Conservation (phyloP, 64 coral and sea anemone species). For the Anthopleura sola region DNA sequence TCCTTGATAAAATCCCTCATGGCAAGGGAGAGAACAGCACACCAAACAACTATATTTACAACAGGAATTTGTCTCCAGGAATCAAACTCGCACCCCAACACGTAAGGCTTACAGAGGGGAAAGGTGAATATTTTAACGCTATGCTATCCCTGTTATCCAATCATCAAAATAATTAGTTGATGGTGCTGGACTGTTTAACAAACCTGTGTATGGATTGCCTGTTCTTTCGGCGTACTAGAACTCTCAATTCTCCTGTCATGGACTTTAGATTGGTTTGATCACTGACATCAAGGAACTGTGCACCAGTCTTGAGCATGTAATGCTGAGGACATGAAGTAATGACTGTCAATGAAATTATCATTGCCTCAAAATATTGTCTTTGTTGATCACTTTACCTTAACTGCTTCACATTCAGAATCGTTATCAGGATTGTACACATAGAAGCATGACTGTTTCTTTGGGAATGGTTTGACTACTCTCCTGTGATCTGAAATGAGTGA, state of each 20-base stretch:
- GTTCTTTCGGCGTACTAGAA: conserved; percentile 44
- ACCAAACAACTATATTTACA: too few species aligned
- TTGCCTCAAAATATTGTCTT: too few species aligned
- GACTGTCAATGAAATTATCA: background rate
- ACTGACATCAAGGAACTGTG: conserved; percentile 29
- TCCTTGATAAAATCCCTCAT: too few species aligned
- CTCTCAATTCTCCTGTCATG: conserved; percentile 20
- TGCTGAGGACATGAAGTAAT: background rate
- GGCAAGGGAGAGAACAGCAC: too few species aligned
- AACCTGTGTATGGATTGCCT: conserved; percentile 45
- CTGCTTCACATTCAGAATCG: conserved; percentile 48
- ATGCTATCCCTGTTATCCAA: too few species aligned
- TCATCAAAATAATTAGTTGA: background rate
- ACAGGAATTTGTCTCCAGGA: too few species aligned
- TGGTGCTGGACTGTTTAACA: background rate
- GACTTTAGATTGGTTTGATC: background rate
- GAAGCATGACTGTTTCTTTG: conserved; percentile 24
- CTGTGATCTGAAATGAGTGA: background rate
- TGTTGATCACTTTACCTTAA: conserved; percentile 32
- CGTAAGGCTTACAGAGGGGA: too few species aligned
- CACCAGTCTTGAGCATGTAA: conserved; percentile 55
- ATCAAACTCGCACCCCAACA: too few species aligned
- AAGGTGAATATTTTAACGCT: too few species aligned
- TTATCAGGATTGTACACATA: conserved; percentile 43
- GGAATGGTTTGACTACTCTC: background rate